Evolutionary conservation across 2,113 vertebrate species (phyloP), one percentile per base, ranked within the genome.

Genomic region (Chlamydotis undulata): DNA sequence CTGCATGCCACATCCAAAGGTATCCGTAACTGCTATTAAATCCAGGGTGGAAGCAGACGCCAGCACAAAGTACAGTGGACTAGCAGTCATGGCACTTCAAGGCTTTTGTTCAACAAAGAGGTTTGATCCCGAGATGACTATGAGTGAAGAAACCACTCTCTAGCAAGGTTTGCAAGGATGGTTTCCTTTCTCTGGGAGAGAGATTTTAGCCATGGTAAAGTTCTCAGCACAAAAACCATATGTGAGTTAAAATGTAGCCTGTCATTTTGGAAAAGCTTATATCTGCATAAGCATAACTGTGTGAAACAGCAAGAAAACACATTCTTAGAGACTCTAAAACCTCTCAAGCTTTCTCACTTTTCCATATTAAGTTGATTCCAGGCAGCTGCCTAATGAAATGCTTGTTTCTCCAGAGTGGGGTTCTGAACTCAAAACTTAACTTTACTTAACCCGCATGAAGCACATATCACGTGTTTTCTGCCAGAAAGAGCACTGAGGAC

Each of bases 381-480:
- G 86, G 92, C 89, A 98, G 94, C 95, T 97, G 96, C 67, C 94
- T 98, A 97, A 97, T 93, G 86, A 98, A 97, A 98, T 96, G 84
- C 86, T 93, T 92, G 60, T 97, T 97, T 96, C 94, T 97, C 94
- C 87, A 94, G 91, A 96, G 92, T 82, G 56, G 70, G 39, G 53
- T 96, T 96, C 95, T 93, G 93, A 89, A 89, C 85, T 89, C 43
- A 74, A 96, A 94, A 93, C 86, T 81, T 89, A 94, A 93, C 86
- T 81, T 89, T 55, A 87, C 52, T 93, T 85, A 93, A 83, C 50
- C 56, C 23, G 10, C 61, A n/a, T 16, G 84, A 90, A 96, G 61
- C 35, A 90, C 77, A 87, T 29, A 74, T 9, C 61, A 80, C 37
- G 39, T 25, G 59, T 60, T 77, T 89, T 64, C 41, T 96, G 49